Base-by-base conservation (phyloP, 2,113 vertebrate genomes). In the Erpornis zantholeuca region DNA sequence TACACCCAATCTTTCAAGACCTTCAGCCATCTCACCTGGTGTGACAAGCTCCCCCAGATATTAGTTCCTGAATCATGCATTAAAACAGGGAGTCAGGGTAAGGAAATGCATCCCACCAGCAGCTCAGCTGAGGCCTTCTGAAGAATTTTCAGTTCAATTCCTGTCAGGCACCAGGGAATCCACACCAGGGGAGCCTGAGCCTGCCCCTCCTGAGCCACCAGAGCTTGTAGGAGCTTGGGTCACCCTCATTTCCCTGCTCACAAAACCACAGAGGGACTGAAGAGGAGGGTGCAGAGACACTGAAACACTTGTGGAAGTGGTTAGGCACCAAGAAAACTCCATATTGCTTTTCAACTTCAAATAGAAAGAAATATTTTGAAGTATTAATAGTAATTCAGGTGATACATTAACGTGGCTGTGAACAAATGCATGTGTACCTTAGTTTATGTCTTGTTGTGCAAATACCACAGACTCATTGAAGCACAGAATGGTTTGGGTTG, bases 221-320 rank as follows among this genome's bases (percentile, higher is more conserved):
- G 57, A 33, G 73, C 69, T 44, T 59, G 11, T 0, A 3, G 24
- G 31, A 56, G 56, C 24, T 47, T 52, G 45, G 47, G 28, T 28
- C 59, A 65, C 61, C 22, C 35, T 36, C 63, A 1, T 1, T 50
- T 8, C 20, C 10, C 45, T 35, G 36, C 60, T 15, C 45, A 40
- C 40, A 60, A 27, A 81, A 2, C 59, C 56, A 22, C 6, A 13
- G 12, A 69, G 40, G 40, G 35, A 21, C 45, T 10, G 36, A 36
- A 33, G 16, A 15, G 0, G 1, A 4, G 7, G 6, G 1, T 20
- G 25, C 15, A 35, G 29, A 21, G 70, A 29, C n/a, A 36, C 20
- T 12, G 31, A 38, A 80, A 65, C 56, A 27, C 17, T 6, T 15
- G 4, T 23, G 23, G 9, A 13, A 42, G 24, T 12, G 38, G 2